Evolutionary conservation across 2,888 invertebrate species (phyloP), one percentile per base, ranked within the genome.

Genomic region (Meghimatium bilineatum): DNA sequence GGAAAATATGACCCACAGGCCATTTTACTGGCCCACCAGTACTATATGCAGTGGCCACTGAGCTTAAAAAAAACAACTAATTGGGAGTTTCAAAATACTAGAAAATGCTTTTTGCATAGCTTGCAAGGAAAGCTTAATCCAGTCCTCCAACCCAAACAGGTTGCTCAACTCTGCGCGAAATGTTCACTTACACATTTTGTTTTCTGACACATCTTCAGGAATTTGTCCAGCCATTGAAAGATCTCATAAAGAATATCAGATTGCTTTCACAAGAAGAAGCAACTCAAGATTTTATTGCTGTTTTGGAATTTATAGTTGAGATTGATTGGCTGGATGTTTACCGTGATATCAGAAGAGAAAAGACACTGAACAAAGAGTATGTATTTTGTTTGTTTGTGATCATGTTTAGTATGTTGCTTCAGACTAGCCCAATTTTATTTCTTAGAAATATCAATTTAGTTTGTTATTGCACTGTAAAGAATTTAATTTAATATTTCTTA

Each of bases 241-340:
- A 74, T 20, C 66, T 85, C 32, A 8, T 86, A 10, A 17, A 52
- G 10, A 52, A 85, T 63, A 49, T 78, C 6, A 32, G 72, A 36
- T 23, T 76, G 23, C 56, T 74, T 38, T 49, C 63, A 36, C 38
- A 78, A 10, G 82, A 66, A 32, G 6, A 79, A 34, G 38, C 26
- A 29, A 63, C 79, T 17, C 63, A 69, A 23, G 52, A 69, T 12
- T 32, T 76, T 23, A 20, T 67, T 20, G 32, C 23, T 34, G 20
- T 80, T 29, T 38, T 86, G 52, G 69, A 82, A 29, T 71, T 83
- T 29, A 1, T 85, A 1, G 63, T 66, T 29, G 67, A 71, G 12
- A 71, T 80, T 6, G 63, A 85, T 60, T 85, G 80, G 85, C 52
- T 49, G 2, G 23, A n/a, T 23, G 23, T 83, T 49, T 78, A 80